Percentiles rank a stretch among this genome's conserved stretches.
Conservation (phyloP, 2,888 invertebrate genomes). For the Ferdinandea cuprea region DNA sequence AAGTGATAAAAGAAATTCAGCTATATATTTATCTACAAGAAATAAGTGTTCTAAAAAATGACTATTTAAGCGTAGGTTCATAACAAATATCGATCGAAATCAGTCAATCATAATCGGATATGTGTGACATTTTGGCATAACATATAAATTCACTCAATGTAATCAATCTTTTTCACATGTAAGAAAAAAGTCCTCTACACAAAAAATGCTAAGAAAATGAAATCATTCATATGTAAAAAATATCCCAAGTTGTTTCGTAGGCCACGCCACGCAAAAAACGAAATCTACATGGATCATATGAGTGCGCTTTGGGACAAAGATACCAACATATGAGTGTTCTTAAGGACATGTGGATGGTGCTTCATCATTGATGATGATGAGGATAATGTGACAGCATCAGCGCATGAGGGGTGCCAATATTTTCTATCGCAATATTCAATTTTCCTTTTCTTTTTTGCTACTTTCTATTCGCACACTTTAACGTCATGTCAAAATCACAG, state of each 20-base stretch:
- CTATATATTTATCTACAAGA: too few species aligned
- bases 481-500: slow-evolving; percentile 69
- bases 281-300: slow-evolving; percentile 52
- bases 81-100: slow-evolving; percentile 3
- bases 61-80: too few species aligned
- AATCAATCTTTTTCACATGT: slow-evolving; percentile 62
- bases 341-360: slow-evolving; percentile 24
- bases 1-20: too few species aligned
- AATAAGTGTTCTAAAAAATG: too few species aligned
- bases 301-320: slow-evolving; percentile 28
- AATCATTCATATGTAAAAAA: slow-evolving; percentile 50
- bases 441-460: slow-evolving; percentile 9
- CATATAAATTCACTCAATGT: slow-evolving; percentile 64
- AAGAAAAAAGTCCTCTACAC: slow-evolving; percentile 28
- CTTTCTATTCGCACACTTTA: slow-evolving; percentile 61
- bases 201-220: slow-evolving; percentile 42
- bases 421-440: slow-evolving; percentile 24
- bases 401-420: slow-evolving; percentile 61
- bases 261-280: slow-evolving; percentile 20
- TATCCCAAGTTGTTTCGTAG: slow-evolving; percentile 13
- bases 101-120: slow-evolving; percentile 65
- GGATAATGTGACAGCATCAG: slow-evolving; percentile 69
- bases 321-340: slow-evolving; percentile 35
- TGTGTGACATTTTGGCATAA: slow-evolving; percentile 41
- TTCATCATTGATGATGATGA: slow-evolving; percentile 63